phyloP scores from a whole-genome alignment of 2,797 vertebrate species.

The Silurus aristotelis region DNA sequence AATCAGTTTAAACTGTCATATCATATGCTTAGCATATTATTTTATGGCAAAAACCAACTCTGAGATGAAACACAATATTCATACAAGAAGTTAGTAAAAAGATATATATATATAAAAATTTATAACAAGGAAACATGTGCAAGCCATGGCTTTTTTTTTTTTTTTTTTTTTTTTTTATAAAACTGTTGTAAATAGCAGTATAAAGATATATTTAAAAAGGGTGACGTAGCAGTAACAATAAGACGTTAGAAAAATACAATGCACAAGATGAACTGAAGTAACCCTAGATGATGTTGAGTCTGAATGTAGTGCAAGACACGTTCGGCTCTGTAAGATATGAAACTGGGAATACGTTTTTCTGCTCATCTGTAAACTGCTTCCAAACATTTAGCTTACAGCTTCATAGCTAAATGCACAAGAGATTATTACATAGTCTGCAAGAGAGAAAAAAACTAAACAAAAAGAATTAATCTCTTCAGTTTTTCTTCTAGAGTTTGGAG shows the following conservation, averaged over 20 bases:
- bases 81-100: conserved; percentile 21
- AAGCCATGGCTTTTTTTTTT: conserved; percentile 18
- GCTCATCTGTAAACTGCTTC: conserved; percentile 15
- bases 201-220: conserved; percentile 25
- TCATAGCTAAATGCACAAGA: conserved; percentile 45
- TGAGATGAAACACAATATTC: conserved; percentile 45
- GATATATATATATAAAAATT: background rate
- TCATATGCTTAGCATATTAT: conserved; percentile 46
- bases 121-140: conserved; percentile 36
- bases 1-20: background rate
- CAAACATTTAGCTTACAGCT: conserved; percentile 10
- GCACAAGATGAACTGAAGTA: background rate
- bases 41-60: conserved; percentile 20
- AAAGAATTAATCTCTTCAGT: background rate
- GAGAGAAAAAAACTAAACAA: conserved; percentile 13
- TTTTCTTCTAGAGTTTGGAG: conserved; percentile 26
- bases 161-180: background rate
- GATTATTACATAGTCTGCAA: background rate
- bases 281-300: conserved; percentile 21
- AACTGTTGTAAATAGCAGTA: conserved; percentile 13
- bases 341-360: conserved; percentile 20
- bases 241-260: conserved; percentile 39
- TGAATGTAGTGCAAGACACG: conserved; percentile 48
- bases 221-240: conserved; percentile 42
- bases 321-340: conserved; percentile 34